Percentiles rank a stretch among this genome's conserved stretches.
Evolutionary conservation across 2,797 vertebrate species (phyloP).

Genomic region (Myotis findleyi): DNA sequence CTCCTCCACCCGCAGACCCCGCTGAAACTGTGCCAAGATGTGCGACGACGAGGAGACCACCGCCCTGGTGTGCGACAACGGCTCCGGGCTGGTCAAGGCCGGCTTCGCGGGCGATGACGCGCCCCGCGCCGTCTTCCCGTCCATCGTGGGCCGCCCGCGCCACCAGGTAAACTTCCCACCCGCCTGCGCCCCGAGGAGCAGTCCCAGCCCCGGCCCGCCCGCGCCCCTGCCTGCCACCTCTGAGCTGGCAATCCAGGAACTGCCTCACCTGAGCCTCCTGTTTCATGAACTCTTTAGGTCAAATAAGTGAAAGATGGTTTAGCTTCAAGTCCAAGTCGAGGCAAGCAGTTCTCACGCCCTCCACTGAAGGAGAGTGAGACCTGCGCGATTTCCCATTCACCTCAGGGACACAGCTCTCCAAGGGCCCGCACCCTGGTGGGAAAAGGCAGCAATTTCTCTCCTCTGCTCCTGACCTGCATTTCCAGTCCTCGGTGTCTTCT

Average conservation of each 20-base stretch:
- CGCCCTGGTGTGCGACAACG: conserved; percentile 96
- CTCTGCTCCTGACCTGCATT: neutral
- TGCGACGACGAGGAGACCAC: conserved; percentile 97
- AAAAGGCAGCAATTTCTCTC: neutral
- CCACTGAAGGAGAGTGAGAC: neutral
- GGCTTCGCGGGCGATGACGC: conserved; percentile 97
- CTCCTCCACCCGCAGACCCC: conserved; percentile 66
- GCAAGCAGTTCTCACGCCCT: neutral
- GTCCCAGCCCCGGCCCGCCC: accelerated
- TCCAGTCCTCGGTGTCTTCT: neutral
- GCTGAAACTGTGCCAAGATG: conserved; percentile 87
- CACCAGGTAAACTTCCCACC: conserved; percentile 91
- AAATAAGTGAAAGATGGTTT: neutral
- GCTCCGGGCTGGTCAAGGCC: conserved; percentile 95
- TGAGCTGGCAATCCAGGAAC: neutral
- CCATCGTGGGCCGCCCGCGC: conserved; percentile 95
- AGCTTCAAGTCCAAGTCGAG: neutral
- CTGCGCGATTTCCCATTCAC: accelerated
- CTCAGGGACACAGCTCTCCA: accelerated
- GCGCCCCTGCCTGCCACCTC: neutral
- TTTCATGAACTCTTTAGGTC: neutral
- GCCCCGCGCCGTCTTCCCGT: conserved; percentile 95
- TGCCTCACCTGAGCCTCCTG: neutral
- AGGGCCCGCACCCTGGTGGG: neutral
- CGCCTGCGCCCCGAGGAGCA: accelerated